These are phyloP conservation scores for Lytechinus variegatus DNA, from an alignment of 35 echinoderm and acorn worm genomes.

Conservation along the genomic window DNA sequence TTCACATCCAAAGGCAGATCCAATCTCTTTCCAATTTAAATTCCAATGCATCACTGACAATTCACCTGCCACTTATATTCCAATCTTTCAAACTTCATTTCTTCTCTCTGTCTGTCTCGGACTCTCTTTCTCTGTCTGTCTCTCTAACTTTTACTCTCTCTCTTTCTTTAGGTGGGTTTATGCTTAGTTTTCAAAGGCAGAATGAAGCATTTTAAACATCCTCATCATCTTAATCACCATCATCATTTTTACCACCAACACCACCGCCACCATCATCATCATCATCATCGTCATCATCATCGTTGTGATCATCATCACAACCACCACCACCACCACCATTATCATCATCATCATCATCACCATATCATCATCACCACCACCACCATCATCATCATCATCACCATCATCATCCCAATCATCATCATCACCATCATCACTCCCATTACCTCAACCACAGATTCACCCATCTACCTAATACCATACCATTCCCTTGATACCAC, in stretches of 20 bases:
- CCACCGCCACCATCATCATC: too few relatives aligned
- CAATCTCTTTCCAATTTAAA: slow-evolving; percentile 37
- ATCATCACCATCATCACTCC: neutral
- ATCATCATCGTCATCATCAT: too few relatives aligned
- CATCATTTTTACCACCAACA: too few relatives aligned
- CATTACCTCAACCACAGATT: neutral
- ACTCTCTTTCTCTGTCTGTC: neutral
- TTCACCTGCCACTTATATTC: slow-evolving; percentile 32
- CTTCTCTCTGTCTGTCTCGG: neutral
- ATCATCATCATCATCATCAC: neutral
- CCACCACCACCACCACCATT: neutral
- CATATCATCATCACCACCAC: neutral
- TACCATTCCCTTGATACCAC: neutral
- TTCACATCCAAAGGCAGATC: neutral
- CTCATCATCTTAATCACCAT: too few relatives aligned
- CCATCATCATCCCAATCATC: neutral
- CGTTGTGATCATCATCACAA: neutral
- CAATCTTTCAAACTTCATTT: neutral
- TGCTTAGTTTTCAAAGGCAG: too few relatives aligned
- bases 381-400: neutral
- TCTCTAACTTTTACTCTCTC: too few relatives aligned
- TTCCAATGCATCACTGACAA: slow-evolving; percentile 33
- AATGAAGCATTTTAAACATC: too few relatives aligned
- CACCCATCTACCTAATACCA: neutral
- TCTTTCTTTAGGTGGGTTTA: too few relatives aligned